Base-by-base conservation (phyloP, 2,888 invertebrate species). In the Drosophila paranaensis region DNA sequence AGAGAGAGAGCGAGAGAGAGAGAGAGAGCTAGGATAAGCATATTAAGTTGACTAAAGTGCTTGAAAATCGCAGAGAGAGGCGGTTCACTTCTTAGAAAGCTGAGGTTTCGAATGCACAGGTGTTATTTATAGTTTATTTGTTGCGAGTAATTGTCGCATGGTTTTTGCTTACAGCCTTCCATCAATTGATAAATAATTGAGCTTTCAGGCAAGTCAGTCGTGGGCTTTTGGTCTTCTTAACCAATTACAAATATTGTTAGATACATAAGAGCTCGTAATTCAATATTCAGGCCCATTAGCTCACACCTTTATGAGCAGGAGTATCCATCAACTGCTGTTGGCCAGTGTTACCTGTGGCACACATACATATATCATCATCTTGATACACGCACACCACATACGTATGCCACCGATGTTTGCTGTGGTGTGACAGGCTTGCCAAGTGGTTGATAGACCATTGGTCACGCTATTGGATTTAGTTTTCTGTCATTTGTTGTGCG, bases 401-500 rank as follows among this genome's bases (percentile, higher is more conserved):
- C 25, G 35, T 60, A 72, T 57, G 58, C 46, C 58, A 62, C 58
- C 60, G 64, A 40, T 73, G 37, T 56, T 57, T 57, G 53, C 33
- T 35, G 40, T 71, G 71, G 68, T 43, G 43, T n/a, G 56, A 51
- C 51, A 37, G 39, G 45, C 48, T 13, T 61, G 57, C 48, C 50
- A 60, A 33, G 43, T 65, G 75, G 68, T 53, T 86, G 77, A 77
- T 75, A 73, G 64, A 58, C 45, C 54, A 58, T 70, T 63, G 75
- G 80, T 73, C 72, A 72, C 68, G 77, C 67, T 57, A 79, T 75
- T 71, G 46, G 48, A 60, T 55, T 71, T 60, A 65, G 45, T 68
- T 50, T 53, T 48, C 33, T 54, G 35, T 16, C 33, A 51, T 60
- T 51, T 62, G 40, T 56, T 71, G 33, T 50, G 60, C 27, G 27